Conservation (phyloP, 2,113 vertebrate species). For the Patagioenas fasciata region DNA sequence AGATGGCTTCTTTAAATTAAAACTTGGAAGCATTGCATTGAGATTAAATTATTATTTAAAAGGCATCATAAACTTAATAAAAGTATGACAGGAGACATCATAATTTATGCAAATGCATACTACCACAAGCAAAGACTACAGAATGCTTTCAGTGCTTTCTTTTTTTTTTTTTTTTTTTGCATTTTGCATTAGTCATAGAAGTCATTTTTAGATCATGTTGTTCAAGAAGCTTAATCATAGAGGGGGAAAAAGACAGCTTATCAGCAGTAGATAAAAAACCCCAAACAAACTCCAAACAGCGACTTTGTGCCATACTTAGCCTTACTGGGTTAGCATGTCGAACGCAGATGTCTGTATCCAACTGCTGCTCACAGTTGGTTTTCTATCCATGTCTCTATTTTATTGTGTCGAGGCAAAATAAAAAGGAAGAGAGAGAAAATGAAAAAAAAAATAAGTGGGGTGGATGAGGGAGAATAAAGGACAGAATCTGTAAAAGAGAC, state of each 20-base stretch:
- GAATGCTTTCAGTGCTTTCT: neutral
- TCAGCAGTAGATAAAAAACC: neutral
- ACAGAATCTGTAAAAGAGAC: neutral
- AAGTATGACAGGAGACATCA: neutral
- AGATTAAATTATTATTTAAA: conserved; percentile 53
- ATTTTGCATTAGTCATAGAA: neutral
- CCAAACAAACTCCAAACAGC: neutral
- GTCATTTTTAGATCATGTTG: neutral
- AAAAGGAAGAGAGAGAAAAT: neutral
- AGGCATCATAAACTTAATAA: neutral
- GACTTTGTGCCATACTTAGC: neutral
- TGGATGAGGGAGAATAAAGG: neutral
- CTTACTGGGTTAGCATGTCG: neutral
- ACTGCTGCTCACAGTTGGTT: neutral
- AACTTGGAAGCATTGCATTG: neutral
- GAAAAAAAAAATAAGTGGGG: neutral
- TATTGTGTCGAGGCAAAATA: neutral
- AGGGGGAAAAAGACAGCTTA: neutral
- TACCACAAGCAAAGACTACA: neutral
- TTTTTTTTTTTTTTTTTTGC: neutral
- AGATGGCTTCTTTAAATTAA: conserved; percentile 45
- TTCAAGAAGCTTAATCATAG: neutral
- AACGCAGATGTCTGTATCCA: neutral
- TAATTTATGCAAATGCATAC: neutral
- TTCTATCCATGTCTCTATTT: neutral